Base-by-base conservation (phyloP, 2,113 vertebrate species). In the Myrmecobius fasciatus region DNA sequence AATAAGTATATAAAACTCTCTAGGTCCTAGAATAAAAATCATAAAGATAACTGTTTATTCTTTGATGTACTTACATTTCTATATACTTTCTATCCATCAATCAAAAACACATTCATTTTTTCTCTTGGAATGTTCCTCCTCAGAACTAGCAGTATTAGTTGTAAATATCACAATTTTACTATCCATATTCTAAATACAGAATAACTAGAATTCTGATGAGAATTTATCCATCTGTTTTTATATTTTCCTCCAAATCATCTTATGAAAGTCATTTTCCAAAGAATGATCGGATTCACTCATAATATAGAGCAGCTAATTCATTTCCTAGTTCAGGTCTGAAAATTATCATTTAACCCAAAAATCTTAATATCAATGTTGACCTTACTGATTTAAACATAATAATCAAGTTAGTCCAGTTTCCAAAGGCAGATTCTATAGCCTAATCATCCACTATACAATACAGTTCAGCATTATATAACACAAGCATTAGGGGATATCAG, bases 191-290 rank as follows among this genome's bases (percentile, higher is more conserved):
- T 53, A 89, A 53, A 92, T n/a, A 24, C 89, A 90, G 89, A 92
- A 49, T 88, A 93, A 91, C 54, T 91, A 67, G n/a, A 56, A 53
- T 89, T 3, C 43, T 92, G 28, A 26, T 36, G 90, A 67, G 43
- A 56, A 20, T 88, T 26, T 92, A 22, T 11, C 94, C 47, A 90
- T 20, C 28, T 75, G 56, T 91, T 28, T 60, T 17, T 8, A 67
- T 24, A 8, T n/a, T 92, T 92, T 31, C 53, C 94, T 92, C 49
- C 46, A n/a, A 56, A 46, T 11, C 91, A 54, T 60, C 24, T 91
- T 48, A 90, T 94, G 92, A 92, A 51, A 25, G 25, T 91, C 46
- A 92, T 93, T 92, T 94, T 93, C 91, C 83, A 93, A 96, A 96
- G 49, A 0, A 52, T 88, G 6, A 83, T 22, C 43, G 47, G 49